Base-by-base conservation (phyloP, 2,797 vertebrate species). In the Fundulus diaphanus region DNA sequence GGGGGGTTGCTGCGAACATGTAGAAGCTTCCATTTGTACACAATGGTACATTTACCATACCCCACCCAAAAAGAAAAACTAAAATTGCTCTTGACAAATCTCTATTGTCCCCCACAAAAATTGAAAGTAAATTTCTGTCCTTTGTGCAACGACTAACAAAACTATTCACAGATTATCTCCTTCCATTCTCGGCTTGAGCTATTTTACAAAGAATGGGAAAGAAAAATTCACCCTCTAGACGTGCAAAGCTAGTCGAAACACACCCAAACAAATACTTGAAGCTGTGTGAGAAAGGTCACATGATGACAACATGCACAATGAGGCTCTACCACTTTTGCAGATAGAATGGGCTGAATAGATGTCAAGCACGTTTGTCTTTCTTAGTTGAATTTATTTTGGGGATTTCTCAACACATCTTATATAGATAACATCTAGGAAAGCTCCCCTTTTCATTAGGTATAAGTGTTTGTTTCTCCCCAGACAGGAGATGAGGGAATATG, bases 381-480 rank as follows among this genome's bases (percentile, higher is more conserved):
- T 71, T 79, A 31, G 46, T 88, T 65, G 87, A 81, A 91, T 91
- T 92, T 85, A 92, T 89, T 92, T 89, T 90, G 72, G 73, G 61
- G 86, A 76, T 83, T 89, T 90, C 79, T 85, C 75, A 80, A 59
- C 35, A 49, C 82, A 85, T 77, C 84, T 88, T 86, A 86, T 85
- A 90, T 74, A 88, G 81, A 88, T 82, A 77, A 87, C 81, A 90
- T 85, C 77, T 80, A 82, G 88, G 87, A 90, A 91, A 92, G 91
- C 85, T 86, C 87, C 90, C 88, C 85, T 88, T 87, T 87, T 79
- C 80, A 85, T 86, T 85, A 89, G 90, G 88, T 86, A 86, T 83
- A 88, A 90, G 87, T 92, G 91, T 92, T 94, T 93, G 89, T 92
- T 89, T 89, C 90, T 90, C 92, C 80, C 81, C 79, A 82, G 84